Conservation (phyloP, 2,113 vertebrate species). For the Phodopus roborovskii region DNA sequence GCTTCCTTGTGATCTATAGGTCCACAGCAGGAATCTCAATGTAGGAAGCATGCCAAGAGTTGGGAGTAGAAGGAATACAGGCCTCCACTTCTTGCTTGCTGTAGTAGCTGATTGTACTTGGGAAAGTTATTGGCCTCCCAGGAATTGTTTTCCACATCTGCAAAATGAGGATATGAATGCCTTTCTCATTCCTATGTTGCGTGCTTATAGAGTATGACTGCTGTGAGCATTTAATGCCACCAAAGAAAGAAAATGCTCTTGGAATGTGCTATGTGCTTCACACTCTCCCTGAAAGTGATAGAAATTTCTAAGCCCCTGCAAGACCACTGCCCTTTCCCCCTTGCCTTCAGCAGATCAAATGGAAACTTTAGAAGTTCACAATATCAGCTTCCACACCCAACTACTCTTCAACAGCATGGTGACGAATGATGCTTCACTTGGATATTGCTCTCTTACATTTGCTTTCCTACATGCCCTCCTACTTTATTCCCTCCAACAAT, state of each 20-base stretch:
- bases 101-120: not conserved
- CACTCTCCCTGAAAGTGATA: not conserved
- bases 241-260: not conserved
- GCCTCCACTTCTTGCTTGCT: not conserved
- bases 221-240: fast-evolving
- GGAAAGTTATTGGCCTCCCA: not conserved
- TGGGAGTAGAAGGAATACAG: not conserved
- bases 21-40: not conserved
- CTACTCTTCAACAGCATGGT: not conserved
- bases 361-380: not conserved
- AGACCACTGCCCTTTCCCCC: fast-evolving
- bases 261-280: not conserved
- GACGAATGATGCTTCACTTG: no score
- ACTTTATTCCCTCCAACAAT: not conserved
- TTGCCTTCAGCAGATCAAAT: not conserved
- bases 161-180: no score
- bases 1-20: not conserved
- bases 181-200: not conserved
- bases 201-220: fast-evolving
- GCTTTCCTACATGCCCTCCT: not conserved
- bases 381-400: not conserved
- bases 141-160: not conserved
- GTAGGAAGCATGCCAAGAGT: not conserved
- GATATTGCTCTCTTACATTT: not conserved
- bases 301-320: not conserved